Percentiles rank a stretch among this genome's conserved stretches.
phyloP scores from a whole-genome alignment of 2,113 vertebrate species.

The Festucalex cinctus region DNA sequence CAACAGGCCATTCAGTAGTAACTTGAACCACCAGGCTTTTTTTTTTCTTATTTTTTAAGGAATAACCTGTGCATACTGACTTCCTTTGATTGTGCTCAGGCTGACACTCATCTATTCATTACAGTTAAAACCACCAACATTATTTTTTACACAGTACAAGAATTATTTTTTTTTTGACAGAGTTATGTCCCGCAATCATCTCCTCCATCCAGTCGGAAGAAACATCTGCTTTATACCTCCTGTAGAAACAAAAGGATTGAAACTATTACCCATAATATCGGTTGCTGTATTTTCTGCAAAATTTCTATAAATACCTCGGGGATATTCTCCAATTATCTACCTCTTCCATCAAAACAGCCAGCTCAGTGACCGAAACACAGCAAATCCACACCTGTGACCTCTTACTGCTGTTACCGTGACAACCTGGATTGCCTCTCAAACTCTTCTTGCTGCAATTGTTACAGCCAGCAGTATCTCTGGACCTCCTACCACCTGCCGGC shows the following conservation, averaged over 20 bases:
- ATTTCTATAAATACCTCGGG: slow-evolving; percentile 61
- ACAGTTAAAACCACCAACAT: slow-evolving; percentile 36
- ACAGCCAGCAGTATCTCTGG: slow-evolving; percentile 43
- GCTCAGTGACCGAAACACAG: slow-evolving; percentile 27
- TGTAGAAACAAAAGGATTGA: slow-evolving; percentile 20
- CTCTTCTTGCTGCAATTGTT: slow-evolving; percentile 32
- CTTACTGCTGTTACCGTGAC: slow-evolving; percentile 40
- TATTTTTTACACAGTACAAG: slow-evolving; percentile 18
- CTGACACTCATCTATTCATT: not conserved
- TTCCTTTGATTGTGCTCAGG: not conserved
- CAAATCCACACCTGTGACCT: slow-evolving; percentile 40
- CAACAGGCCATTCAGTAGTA: not conserved
- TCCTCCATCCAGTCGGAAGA: slow-evolving; percentile 17
- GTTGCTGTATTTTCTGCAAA: slow-evolving; percentile 22
- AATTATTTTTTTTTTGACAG: no score
- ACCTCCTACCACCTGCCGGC: slow-evolving; percentile 33
- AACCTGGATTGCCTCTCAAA: slow-evolving; percentile 54
- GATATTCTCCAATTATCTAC: slow-evolving; percentile 49
- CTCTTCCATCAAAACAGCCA: slow-evolving; percentile 46
- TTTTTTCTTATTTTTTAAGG: not conserved
- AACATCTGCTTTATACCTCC: slow-evolving; percentile 46
- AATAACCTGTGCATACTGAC: not conserved
- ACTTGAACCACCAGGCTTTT: not conserved
- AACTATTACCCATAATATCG: slow-evolving; percentile 9
- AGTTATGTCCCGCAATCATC: slow-evolving; percentile 10